Percentiles rank a stretch among this genome's conserved stretches.
Evolutionary conservation across 2,888 invertebrate genomes (phyloP).

Genomic region (Cheilosia impressa): DNA sequence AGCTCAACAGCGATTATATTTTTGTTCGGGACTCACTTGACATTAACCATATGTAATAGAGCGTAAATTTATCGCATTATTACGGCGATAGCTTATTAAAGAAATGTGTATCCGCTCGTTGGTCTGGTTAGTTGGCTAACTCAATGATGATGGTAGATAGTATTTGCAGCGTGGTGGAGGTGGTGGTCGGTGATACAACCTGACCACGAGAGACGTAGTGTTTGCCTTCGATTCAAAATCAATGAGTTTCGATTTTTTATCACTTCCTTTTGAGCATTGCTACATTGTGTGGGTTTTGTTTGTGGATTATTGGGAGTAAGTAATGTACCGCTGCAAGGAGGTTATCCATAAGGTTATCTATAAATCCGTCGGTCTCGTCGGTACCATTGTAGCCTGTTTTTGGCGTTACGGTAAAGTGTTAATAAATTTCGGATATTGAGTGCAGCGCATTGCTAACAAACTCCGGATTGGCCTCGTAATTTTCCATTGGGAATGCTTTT

Average conservation of each 20-base stretch:
- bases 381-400: constrained; percentile 43
- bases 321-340: constrained; percentile 67
- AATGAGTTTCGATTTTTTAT: constrained; percentile 73
- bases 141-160: background rate
- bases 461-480: constrained; percentile 28
- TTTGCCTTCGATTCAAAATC: constrained; percentile 63
- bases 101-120: constrained; percentile 56
- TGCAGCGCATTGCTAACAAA: constrained; percentile 35
- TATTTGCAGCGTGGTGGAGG: background rate
- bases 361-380: constrained; percentile 46
- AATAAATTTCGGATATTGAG: constrained; percentile 63
- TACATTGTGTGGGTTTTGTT: constrained; percentile 12
- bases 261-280: constrained; percentile 51
- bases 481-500: constrained; percentile 30
- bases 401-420: constrained; percentile 50
- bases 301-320: constrained; percentile 52
- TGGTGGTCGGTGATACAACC: constrained; percentile 6
- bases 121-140: constrained; percentile 41
- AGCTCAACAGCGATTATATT: constrained; percentile 25
- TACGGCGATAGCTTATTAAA: constrained; percentile 71
- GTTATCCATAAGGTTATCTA: constrained; percentile 66
- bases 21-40: constrained; percentile 58
- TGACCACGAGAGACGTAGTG: constrained; percentile 44
- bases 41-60: constrained; percentile 72
- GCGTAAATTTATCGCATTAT: constrained; percentile 73